Conservation (phyloP, 1,140 invertebrate genomes). For the Pseudachorutes palmiensis region DNA sequence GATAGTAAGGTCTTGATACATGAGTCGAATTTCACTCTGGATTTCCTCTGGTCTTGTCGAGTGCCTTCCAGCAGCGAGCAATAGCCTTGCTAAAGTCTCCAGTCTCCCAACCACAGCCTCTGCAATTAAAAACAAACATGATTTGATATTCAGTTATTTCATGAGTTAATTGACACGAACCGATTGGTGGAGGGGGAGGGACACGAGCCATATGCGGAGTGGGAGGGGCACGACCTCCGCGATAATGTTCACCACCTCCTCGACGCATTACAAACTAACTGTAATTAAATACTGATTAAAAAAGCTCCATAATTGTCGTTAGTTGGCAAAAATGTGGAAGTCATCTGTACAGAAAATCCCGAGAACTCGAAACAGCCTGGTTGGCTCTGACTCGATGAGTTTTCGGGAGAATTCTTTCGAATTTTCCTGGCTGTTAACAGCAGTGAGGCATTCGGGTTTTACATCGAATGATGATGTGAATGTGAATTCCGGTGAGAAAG, state of each 20-base stretch:
- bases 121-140: conserved; percentile 3
- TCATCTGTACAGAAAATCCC: too few relatives aligned
- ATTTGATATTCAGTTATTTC: conserved; percentile 14
- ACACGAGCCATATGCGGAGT: background rate
- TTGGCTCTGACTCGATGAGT: too few relatives aligned
- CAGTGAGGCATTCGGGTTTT: too few relatives aligned
- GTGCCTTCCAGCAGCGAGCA: conserved; percentile 32
- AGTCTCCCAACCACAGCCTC: conserved; percentile 35
- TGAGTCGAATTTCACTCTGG: conserved; percentile 29
- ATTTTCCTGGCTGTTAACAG: too few relatives aligned
- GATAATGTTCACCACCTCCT: background rate
- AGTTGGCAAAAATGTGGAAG: too few relatives aligned
- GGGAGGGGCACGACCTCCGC: background rate
- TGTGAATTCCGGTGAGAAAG: too few relatives aligned
- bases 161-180: background rate
- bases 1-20: conserved; percentile 30
- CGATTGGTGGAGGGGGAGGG: background rate
- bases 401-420: too few relatives aligned
- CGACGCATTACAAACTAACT: background rate
- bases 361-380: too few relatives aligned
- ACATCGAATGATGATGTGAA: too few relatives aligned
- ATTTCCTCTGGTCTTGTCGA: conserved; percentile 25
- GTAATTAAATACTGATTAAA: background rate
- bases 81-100: conserved; percentile 30
- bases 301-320: too few relatives aligned